phyloP scores from a whole-genome alignment of 2,113 vertebrate genomes.

The Ctenodactylus gundi region DNA sequence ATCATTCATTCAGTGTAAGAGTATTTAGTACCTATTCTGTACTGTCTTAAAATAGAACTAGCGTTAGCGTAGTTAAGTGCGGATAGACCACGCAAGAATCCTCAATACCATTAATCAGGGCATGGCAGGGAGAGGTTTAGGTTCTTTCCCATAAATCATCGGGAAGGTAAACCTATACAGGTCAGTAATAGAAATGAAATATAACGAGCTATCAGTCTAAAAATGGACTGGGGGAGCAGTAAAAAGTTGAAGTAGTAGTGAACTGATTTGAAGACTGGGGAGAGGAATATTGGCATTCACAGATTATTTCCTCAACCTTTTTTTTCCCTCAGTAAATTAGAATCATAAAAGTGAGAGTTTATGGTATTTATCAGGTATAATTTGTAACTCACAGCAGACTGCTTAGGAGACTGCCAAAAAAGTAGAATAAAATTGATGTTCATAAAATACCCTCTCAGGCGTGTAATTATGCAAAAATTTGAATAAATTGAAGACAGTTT shows the following conservation, averaged over 20 bases:
- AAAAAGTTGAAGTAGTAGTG: neutral
- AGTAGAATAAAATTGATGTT: conserved; percentile 16
- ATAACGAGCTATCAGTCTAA: neutral
- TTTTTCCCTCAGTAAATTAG: neutral
- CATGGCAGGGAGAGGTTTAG: neutral
- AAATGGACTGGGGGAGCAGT: neutral
- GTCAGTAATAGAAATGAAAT: conserved; percentile 20
- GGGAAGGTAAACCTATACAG: neutral
- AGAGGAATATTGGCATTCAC: neutral
- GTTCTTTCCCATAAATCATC: neutral
- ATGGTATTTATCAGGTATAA: neutral
- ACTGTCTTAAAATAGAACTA: neutral
- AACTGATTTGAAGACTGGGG: conserved; percentile 1
- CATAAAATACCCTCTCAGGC: neutral
- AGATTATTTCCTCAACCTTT: neutral
- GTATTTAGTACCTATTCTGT: neutral
- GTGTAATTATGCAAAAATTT: conserved; percentile 48
- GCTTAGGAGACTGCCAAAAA: conserved; percentile 11
- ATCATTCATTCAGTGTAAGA: neutral
- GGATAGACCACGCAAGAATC: neutral
- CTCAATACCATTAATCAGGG: neutral
- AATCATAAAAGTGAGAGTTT: conserved; percentile 16
- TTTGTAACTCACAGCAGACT: neutral
- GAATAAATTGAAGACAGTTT: conserved; percentile 41
- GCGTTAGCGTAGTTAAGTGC: neutral